Evolutionary conservation across 1,140 invertebrate genomes (phyloP), one percentile per base, ranked within the genome.

Genomic region (Caenorhabditis tropicalis): DNA sequence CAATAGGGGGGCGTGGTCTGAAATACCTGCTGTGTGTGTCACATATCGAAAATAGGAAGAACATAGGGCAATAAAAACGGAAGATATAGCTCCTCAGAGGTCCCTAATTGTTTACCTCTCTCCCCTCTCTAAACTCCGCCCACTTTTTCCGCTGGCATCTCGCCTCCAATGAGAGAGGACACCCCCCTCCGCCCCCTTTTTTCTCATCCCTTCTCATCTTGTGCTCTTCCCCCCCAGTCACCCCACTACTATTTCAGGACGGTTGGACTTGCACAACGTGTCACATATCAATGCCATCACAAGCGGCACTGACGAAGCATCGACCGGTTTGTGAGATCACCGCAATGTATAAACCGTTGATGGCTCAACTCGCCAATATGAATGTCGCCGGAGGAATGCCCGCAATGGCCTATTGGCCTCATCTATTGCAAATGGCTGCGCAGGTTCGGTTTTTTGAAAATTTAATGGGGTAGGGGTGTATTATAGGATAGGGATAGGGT

Each of bases 361-460:
- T 51, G 51, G 39, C 21, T 2, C 87, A 83, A 24, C 43, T 83
- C 33, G 29, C 31, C 60, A 29, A 12, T n/a, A 16, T 79, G 36
- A 58, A 15, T 43, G 51, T 5, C 1, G 43, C 36, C 1, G 29
- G 33, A 43, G 58, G 65, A 5, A 33, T 85, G 31, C n/a, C 27
- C 33, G 70, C 79, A n/a, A 56, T 87, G 81, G 87, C 91, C 90
- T 81, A 92, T 91, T 81, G 91, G 27, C 92, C 93, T 0, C 94
- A 94, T 88, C 94, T 94, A 0, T 94, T 95, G 88, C 92, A 94
- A 7, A 93, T 95, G 88, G 95, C 94, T 86, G 91, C 93, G 12
- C 83, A 84, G 83, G 79, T 84, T 46, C 21, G 65, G 1, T 56
- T 56, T 56, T 27, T n/a, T 7, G 19, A 21, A 2, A 21, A 21